A percentile compares a stretch with the other conserved stretches of the same genome.
Evolutionary conservation across 2,113 vertebrate species (phyloP).

Genomic region (Acanthisitta chloris): DNA sequence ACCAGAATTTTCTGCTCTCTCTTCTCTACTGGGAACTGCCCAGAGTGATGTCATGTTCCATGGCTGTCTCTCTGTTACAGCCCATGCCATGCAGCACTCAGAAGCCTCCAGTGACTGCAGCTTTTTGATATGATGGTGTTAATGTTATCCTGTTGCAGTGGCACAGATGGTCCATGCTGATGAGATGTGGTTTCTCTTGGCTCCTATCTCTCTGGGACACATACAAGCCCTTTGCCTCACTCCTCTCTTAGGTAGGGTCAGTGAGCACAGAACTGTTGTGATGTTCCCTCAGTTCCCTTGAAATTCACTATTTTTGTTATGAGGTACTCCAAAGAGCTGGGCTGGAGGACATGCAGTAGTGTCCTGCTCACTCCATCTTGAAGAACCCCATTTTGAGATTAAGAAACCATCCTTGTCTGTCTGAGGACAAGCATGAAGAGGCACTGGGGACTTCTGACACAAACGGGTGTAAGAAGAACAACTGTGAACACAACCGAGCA

Average conservation of each 20-base stretch:
- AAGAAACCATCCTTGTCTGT: neutral
- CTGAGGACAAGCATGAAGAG: neutral
- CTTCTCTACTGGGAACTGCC: neutral
- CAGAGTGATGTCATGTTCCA: neutral
- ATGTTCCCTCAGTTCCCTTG: neutral
- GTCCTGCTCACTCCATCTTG: neutral
- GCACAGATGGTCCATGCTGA: neutral
- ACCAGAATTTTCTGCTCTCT: neutral
- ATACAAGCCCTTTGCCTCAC: neutral
- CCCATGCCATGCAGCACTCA: rapidly evolving
- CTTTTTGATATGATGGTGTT: neutral
- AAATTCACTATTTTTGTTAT: neutral
- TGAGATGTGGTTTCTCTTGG: neutral
- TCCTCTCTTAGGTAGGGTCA: neutral
- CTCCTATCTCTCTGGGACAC: neutral
- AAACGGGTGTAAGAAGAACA: neutral
- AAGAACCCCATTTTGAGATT: neutral
- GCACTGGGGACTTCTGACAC: neutral
- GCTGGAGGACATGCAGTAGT: neutral
- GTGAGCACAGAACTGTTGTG: neutral
- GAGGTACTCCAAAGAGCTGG: neutral
- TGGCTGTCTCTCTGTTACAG: neutral
- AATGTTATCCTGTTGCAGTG: neutral
- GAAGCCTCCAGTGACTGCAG: neutral
- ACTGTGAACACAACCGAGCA: neutral